A percentile compares a stretch with the other conserved stretches of the same genome.
These are phyloP conservation scores for Cephus sareptanus DNA, from an alignment of 2,888 invertebrate genomes.

Conservation along the genomic window DNA sequence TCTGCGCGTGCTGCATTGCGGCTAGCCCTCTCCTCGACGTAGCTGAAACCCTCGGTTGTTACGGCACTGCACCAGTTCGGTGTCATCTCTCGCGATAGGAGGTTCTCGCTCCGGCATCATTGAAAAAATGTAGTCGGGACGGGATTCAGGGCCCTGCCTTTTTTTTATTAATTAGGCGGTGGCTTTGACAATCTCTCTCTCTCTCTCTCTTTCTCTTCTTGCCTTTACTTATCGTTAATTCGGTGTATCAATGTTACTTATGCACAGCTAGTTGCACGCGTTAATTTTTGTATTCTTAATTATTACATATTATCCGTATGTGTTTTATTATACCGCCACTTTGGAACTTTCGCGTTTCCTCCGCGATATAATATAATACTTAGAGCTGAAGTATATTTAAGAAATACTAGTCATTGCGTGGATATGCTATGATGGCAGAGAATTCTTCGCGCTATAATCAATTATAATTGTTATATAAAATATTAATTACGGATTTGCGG, in stretches of 20 bases:
- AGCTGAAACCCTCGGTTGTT: constrained; percentile 33
- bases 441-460: background rate
- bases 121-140: constrained; percentile 30
- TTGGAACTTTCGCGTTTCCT: background rate
- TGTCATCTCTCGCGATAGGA: constrained; percentile 19
- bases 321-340: constrained; percentile 17
- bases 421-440: background rate
- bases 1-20: constrained; percentile 60
- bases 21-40: constrained; percentile 40
- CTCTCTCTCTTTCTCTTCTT: constrained; percentile 24
- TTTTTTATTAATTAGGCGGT: background rate
- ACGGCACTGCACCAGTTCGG: constrained; percentile 43
- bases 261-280: constrained; percentile 2
- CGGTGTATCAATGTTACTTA: constrained; percentile 10
- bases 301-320: constrained; percentile 16
- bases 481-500: background rate
- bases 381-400: background rate
- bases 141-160: constrained; percentile 19
- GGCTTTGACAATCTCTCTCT: background rate
- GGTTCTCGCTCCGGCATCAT: constrained; percentile 1
- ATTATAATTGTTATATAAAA: background rate
- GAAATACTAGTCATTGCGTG: background rate
- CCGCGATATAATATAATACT: background rate
- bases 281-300: constrained; percentile 1
- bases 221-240: constrained; percentile 5